phyloP scores from a whole-genome alignment of 2,888 invertebrate species.

The Zootermopsis nevadensis region DNA sequence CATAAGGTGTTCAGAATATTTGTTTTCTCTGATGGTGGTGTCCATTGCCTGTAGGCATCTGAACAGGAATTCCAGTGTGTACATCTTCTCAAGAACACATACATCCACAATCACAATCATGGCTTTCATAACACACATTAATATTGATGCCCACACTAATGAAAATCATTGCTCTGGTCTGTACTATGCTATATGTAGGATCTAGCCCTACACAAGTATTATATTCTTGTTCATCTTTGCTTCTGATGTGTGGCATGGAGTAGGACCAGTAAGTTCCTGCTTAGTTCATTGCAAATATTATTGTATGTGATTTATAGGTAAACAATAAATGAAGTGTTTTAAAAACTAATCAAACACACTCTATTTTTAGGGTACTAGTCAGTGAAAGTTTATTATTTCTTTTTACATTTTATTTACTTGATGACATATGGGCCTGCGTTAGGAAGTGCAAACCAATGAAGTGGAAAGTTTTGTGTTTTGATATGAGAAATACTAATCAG shows the following conservation, averaged over 20 bases:
- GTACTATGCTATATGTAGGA: conserved; percentile 20
- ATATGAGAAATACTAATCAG: no score
- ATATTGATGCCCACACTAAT: not conserved
- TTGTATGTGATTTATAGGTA: conserved; percentile 38
- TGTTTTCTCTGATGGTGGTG: conserved; percentile 16
- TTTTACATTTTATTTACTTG: not conserved
- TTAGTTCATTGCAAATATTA: conserved; percentile 4
- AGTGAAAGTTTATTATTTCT: not conserved
- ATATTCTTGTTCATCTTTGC: conserved; percentile 5
- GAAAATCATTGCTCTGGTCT: not conserved
- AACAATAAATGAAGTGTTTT: not conserved
- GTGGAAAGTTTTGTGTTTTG: not conserved
- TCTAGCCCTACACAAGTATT: conserved; percentile 20
- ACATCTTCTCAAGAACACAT: not conserved
- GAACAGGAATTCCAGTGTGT: conserved; percentile 17
- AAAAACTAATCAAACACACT: conserved; percentile 18
- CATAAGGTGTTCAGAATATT: not conserved
- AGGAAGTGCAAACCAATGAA: conserved; percentile 18
- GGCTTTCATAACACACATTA: not conserved
- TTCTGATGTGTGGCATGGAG: conserved; percentile 23
- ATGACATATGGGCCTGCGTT: conserved; percentile 20
- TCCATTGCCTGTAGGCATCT: not conserved
- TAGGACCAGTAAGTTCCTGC: not conserved
- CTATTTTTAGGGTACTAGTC: conserved; percentile 40
- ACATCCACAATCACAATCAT: not conserved